phyloP scores from a whole-genome alignment of 2,113 vertebrate genomes.

The Uria lomvia region DNA sequence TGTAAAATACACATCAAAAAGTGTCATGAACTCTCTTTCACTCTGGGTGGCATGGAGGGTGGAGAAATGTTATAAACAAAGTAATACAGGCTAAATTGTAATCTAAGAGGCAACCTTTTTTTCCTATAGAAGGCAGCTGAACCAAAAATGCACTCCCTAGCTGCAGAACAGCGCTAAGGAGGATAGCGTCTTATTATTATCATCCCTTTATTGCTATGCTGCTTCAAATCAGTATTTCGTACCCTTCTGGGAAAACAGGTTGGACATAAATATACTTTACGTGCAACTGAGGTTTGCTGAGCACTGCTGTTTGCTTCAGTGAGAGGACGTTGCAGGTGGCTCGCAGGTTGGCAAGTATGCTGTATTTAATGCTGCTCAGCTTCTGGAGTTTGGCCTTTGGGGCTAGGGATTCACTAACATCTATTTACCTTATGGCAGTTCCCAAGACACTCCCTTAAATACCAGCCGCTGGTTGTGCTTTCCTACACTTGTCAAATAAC shows the following conservation, averaged over 20 bases:
- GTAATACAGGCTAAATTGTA: constrained; percentile 17
- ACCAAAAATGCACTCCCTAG: background rate
- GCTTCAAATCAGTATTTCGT: background rate
- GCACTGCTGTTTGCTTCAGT: background rate
- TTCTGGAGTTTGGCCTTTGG: background rate
- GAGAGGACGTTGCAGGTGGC: constrained; percentile 31
- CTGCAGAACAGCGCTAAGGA: background rate
- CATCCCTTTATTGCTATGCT: background rate
- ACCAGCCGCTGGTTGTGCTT: background rate
- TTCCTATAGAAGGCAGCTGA: constrained; percentile 1
- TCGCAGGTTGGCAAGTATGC: background rate
- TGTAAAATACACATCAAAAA: constrained; percentile 58
- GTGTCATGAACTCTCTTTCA: constrained; percentile 54
- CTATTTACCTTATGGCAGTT: constrained; percentile 41
- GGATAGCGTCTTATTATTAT: background rate
- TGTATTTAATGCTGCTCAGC: background rate
- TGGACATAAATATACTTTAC: background rate
- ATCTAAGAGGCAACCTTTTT: background rate
- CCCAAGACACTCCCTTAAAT: constrained; percentile 43
- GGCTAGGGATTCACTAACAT: background rate
- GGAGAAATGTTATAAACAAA: constrained; percentile 34
- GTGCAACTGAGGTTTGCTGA: background rate
- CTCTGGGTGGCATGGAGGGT: constrained; percentile 32
- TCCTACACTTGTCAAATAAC: constrained; percentile 27
- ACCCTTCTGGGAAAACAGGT: constrained; percentile 34